phyloP scores from a whole-genome alignment of 2,888 invertebrate species.

The Tetragonula carbonaria region DNA sequence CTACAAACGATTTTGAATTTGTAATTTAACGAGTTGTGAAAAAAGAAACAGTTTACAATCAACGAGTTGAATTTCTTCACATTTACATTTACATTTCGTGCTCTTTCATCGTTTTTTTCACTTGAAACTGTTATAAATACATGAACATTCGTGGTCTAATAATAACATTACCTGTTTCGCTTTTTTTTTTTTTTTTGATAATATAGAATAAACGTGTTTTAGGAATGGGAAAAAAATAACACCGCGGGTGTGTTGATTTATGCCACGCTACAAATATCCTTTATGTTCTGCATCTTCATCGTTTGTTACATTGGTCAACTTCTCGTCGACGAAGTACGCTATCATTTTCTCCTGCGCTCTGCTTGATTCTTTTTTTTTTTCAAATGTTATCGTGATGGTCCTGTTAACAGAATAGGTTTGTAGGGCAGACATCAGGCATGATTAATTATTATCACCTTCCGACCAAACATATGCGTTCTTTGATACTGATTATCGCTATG shows the following conservation, averaged over 20 bases:
- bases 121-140: neutral
- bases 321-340: constrained; percentile 59
- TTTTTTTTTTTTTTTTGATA: neutral
- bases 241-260: constrained; percentile 39
- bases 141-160: neutral
- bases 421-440: constrained; percentile 34
- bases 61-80: no score
- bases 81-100: neutral
- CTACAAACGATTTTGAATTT: no score
- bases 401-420: constrained; percentile 24
- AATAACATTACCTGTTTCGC: neutral
- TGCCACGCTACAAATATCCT: constrained; percentile 38
- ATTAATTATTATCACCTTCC: constrained; percentile 69
- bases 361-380: no score
- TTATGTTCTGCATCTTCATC: constrained; percentile 57
- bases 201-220: constrained; percentile 25
- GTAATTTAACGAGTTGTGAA: no score
- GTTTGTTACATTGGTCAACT: constrained; percentile 65
- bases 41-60: no score
- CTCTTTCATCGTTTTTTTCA: neutral
- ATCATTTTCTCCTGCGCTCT: no score
- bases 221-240: constrained; percentile 55
- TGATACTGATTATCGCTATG: constrained; percentile 64
- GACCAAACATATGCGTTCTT: constrained; percentile 47
- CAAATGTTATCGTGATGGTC: neutral